Evolutionary conservation across 2,797 vertebrate species (phyloP).

Genomic region (Vireo griseus): DNA sequence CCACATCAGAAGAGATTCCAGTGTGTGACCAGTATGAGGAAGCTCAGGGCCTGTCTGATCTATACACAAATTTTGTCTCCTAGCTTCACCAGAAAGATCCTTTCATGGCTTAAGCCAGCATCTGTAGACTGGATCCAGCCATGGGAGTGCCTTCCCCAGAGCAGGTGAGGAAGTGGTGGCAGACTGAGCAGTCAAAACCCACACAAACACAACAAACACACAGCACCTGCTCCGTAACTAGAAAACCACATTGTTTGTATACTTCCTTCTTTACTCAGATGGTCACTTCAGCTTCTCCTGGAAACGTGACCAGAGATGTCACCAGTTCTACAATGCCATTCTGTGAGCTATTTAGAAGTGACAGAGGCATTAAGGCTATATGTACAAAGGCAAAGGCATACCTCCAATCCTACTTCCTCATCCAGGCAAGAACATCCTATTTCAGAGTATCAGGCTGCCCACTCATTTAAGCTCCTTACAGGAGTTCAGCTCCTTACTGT

Average conservation of each 20-base stretch:
- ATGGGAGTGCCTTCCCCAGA: background rate
- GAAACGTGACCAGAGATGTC: background rate
- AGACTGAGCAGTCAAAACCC: background rate
- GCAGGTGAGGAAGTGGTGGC: background rate
- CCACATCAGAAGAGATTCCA: background rate
- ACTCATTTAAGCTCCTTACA: background rate
- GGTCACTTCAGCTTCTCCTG: background rate
- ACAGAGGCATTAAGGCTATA: background rate
- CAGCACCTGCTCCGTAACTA: background rate
- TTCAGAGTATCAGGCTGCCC: background rate
- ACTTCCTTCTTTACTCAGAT: background rate
- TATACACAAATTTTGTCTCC: background rate
- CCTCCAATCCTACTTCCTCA: background rate
- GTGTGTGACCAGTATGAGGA: background rate
- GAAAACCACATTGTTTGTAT: background rate
- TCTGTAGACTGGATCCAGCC: background rate
- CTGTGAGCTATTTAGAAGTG: background rate
- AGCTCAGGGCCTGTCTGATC: background rate
- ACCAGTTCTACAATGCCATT: background rate
- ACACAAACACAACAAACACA: background rate
- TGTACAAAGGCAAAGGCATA: accelerated
- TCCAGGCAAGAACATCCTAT: background rate
- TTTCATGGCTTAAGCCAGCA: background rate
- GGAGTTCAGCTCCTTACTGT: background rate
- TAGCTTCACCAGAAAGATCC: background rate